Percentiles rank a stretch among this genome's conserved stretches.
Evolutionary conservation across 1,140 invertebrate species (phyloP).

Genomic region (Scaptomyza graminum): DNA sequence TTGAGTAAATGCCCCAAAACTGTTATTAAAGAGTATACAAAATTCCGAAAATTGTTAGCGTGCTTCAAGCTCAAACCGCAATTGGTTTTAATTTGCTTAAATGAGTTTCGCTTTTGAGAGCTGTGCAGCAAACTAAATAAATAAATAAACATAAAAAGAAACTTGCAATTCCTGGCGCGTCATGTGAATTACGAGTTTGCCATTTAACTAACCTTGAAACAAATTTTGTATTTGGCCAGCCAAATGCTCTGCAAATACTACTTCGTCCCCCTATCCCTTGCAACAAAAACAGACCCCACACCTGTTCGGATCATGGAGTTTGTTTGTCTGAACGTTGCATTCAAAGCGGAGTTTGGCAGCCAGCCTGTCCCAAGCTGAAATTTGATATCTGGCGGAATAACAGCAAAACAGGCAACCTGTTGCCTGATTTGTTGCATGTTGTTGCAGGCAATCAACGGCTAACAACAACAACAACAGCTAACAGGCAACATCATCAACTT

Average conservation of each 20-base stretch:
- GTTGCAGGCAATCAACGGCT: conserved; percentile 45
- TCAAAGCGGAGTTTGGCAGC: conserved; percentile 21
- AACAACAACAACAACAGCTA: conserved; percentile 36
- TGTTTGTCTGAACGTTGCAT: conserved; percentile 22
- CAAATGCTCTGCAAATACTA: conserved; percentile 15
- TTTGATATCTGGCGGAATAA: conserved; percentile 48
- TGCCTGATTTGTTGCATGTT: conserved; percentile 56
- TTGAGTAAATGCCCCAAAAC: neutral
- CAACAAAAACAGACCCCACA: neutral
- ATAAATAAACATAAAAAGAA: conserved; percentile 25
- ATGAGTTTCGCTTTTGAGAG: conserved; percentile 52
- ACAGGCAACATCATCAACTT: conserved; percentile 35
- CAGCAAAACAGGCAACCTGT: conserved; percentile 38
- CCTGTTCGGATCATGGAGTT: neutral
- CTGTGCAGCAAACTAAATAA: conserved; percentile 5
- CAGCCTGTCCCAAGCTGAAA: conserved; percentile 33
- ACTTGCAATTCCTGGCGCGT: conserved; percentile 43
- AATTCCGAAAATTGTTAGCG: conserved; percentile 17
- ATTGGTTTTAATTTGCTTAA: conserved; percentile 44
- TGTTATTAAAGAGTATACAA: neutral
- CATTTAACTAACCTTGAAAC: conserved; percentile 54
- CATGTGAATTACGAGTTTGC: conserved; percentile 42
- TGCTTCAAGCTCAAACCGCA: conserved; percentile 22
- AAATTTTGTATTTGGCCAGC: conserved; percentile 31
- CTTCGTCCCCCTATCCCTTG: neutral